A percentile compares a stretch with the other conserved stretches of the same genome.
Conservation (phyloP, 1,140 invertebrate species). For the Zelostemma sp. region DNA sequence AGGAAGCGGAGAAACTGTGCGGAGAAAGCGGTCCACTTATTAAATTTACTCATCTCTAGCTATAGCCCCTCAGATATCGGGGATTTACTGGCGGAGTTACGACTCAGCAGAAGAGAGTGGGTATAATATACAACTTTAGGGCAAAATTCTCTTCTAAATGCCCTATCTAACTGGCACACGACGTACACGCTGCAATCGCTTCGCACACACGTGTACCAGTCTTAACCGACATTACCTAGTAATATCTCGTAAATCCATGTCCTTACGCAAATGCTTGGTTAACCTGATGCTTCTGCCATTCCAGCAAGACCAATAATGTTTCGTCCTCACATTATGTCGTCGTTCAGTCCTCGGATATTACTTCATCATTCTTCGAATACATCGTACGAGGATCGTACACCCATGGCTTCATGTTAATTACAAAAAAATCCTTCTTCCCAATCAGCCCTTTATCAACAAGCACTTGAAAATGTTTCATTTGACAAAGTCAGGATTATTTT, state of each 20-base stretch:
- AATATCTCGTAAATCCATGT: conserved; percentile 62
- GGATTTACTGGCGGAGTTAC: conserved; percentile 50
- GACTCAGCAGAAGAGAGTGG: conserved; percentile 23
- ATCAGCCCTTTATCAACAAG: neutral
- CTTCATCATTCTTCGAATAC: too few relatives aligned
- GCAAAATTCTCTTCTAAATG: conserved; percentile 65
- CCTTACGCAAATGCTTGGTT: conserved; percentile 40
- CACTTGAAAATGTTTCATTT: neutral
- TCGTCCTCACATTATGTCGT: too few relatives aligned
- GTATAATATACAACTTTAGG: conserved; percentile 64
- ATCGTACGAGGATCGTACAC: too few relatives aligned
- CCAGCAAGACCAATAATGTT: conserved; percentile 9
- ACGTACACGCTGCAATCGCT: conserved; percentile 45
- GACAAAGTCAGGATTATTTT: neutral
- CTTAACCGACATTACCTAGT: conserved; percentile 58
- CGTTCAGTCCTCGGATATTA: too few relatives aligned
- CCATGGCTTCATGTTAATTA: too few relatives aligned
- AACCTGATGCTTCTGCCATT: conserved; percentile 50
- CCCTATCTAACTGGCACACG: conserved; percentile 63
- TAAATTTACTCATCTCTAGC: conserved; percentile 67
- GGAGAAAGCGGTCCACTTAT: conserved; percentile 55
- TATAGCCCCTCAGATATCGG: conserved; percentile 54
- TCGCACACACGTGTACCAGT: conserved; percentile 35
- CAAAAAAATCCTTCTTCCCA: too few relatives aligned
- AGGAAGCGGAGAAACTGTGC: conserved; percentile 12